Evolutionary conservation across 2,888 invertebrate species (phyloP).

Genomic region (Metalampra italica): DNA sequence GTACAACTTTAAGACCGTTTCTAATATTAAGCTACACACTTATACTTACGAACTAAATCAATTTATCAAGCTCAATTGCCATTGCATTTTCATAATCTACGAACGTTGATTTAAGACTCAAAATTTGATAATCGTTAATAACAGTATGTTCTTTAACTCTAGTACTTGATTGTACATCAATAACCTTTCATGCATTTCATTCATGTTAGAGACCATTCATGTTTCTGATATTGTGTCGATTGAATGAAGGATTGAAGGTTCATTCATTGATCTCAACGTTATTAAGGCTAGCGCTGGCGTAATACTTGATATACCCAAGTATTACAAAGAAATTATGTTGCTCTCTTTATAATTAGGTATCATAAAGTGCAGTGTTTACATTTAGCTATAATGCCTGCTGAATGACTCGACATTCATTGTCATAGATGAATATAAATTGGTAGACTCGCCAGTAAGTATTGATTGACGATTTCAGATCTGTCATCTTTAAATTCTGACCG

Average conservation of each 20-base stretch:
- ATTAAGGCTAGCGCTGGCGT: not conserved
- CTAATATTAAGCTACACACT: constrained; percentile 1
- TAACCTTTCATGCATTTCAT: constrained; percentile 53
- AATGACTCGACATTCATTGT: constrained; percentile 15
- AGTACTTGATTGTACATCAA: constrained; percentile 41
- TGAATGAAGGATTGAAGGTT: constrained; percentile 27
- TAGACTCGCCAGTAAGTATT: not conserved
- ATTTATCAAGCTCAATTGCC: constrained; percentile 5
- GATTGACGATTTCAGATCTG: not conserved
- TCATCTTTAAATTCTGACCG: not conserved
- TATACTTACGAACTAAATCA: constrained; percentile 9
- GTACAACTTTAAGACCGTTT: constrained; percentile 1
- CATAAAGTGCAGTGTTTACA: constrained; percentile 12
- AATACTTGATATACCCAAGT: too few species aligned
- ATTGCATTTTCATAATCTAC: not conserved
- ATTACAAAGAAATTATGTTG: not conserved
- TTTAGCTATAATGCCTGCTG: constrained; percentile 13
- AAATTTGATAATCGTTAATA: constrained; percentile 2
- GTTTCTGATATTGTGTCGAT: constrained; percentile 29
- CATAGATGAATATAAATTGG: constrained; percentile 7
- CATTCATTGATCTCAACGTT: constrained; percentile 23
- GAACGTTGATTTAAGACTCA: constrained; percentile 11
- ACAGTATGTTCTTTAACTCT: constrained; percentile 2
- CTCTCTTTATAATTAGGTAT: not conserved
- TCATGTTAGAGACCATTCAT: constrained; percentile 57